phyloP scores from a whole-genome alignment of 2,113 vertebrate genomes.

The Sorex fumeus region DNA sequence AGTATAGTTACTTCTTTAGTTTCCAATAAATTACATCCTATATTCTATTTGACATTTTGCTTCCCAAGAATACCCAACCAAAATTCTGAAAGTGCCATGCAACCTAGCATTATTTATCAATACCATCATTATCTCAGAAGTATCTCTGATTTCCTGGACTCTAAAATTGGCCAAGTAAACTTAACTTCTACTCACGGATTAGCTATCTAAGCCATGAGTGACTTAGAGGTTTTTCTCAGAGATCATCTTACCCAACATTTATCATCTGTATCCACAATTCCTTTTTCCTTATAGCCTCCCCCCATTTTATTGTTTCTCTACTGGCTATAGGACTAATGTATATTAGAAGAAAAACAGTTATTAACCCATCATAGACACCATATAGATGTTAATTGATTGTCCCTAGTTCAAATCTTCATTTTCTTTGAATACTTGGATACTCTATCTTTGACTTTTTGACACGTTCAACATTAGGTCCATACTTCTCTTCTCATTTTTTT shows the following conservation, averaged over 20 bases:
- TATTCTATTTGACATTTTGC: not conserved
- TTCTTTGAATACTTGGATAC: not conserved
- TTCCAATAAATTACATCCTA: slow-evolving; percentile 20
- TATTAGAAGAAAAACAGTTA: not conserved
- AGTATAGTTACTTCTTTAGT: slow-evolving; percentile 42
- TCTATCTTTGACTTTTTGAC: not conserved
- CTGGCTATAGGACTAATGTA: not conserved
- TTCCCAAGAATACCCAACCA: not conserved
- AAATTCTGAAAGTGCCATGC: not conserved
- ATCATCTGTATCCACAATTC: not conserved
- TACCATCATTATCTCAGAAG: not conserved
- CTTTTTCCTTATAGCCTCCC: not conserved
- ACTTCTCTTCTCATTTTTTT: too few species aligned
- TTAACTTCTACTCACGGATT: not conserved
- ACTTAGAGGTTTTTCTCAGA: not conserved
- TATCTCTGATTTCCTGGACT: not conserved
- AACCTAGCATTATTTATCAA: not conserved
- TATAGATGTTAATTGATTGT: not conserved
- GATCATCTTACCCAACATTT: not conserved
- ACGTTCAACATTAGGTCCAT: not conserved
- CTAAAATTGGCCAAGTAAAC: not conserved
- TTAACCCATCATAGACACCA: not conserved
- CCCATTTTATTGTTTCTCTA: not conserved
- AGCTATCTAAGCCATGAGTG: not conserved
- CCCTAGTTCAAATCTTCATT: slow-evolving; percentile 20